Percentiles rank a stretch among this genome's conserved stretches.
These are phyloP conservation scores for Chaenodraco wilsoni DNA, from an alignment of 2,797 vertebrate species.

Conservation along the genomic window DNA sequence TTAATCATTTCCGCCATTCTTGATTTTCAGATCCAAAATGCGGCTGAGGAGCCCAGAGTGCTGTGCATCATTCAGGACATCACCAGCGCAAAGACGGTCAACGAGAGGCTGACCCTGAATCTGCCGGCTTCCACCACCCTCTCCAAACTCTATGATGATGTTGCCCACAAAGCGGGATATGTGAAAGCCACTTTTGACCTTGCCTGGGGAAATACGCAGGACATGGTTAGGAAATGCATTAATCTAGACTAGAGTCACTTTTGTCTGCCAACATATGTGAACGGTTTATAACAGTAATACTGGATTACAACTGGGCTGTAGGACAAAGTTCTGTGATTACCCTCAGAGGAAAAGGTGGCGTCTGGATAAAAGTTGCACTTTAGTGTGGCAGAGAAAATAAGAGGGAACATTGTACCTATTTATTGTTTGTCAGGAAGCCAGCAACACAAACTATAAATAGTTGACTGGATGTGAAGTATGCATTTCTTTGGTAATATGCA, in stretches of 20 bases:
- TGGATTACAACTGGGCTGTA: background rate
- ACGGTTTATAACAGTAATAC: background rate
- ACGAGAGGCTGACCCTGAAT: slow-evolving; percentile 93
- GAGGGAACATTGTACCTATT: too few species aligned
- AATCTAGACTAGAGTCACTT: background rate
- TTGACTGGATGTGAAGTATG: too few species aligned
- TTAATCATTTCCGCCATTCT: background rate
- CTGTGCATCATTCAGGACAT: slow-evolving; percentile 98
- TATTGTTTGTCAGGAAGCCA: too few species aligned
- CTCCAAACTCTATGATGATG: slow-evolving; percentile 90
- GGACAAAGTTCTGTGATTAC: background rate
- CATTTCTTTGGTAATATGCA: too few species aligned
- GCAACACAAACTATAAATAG: too few species aligned
- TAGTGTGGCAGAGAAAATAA: too few species aligned
- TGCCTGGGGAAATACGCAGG: slow-evolving; percentile 84
- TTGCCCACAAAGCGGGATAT: slow-evolving; percentile 95
- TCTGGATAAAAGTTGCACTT: background rate
- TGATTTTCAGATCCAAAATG: slow-evolving; percentile 93
- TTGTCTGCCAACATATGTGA: background rate
- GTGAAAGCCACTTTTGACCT: slow-evolving; percentile 92
- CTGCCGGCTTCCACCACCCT: slow-evolving; percentile 94
- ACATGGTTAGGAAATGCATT: slow-evolving; percentile 81
- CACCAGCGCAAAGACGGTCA: slow-evolving; percentile 93
- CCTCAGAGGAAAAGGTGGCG: background rate
- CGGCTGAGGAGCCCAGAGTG: slow-evolving; percentile 96